Conservation (phyloP, 2,113 vertebrate genomes). For the Pogonocichla stellata region DNA sequence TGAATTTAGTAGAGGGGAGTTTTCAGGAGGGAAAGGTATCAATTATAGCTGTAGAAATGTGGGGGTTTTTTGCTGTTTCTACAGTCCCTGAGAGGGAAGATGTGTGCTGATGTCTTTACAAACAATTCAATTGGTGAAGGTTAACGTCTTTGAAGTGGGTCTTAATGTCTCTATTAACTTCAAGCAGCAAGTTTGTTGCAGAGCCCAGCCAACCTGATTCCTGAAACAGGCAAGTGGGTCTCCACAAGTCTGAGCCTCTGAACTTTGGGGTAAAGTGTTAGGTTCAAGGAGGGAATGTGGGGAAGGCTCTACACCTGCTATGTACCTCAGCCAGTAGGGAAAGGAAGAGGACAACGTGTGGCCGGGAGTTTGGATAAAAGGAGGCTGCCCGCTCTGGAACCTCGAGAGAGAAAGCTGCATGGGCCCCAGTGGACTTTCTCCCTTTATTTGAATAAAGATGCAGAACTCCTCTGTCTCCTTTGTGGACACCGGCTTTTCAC, state of each 20-base stretch:
- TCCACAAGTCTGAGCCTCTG: background rate
- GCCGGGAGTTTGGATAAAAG: background rate
- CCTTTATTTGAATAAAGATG: background rate
- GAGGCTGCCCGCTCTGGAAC: fast-evolving
- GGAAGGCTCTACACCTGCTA: background rate
- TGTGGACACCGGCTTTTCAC: background rate
- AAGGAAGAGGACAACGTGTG: fast-evolving
- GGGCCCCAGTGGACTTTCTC: too few species aligned
- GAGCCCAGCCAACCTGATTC: background rate
- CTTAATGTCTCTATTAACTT: background rate
- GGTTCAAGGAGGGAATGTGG: fast-evolving
- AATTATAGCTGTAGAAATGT: fast-evolving
- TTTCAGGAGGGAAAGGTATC: fast-evolving
- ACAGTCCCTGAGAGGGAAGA: fast-evolving
- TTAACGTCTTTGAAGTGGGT: background rate
- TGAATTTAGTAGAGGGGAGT: fast-evolving
- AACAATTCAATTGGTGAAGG: fast-evolving
- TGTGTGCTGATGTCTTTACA: background rate
- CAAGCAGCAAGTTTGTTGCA: background rate
- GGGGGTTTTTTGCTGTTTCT: fast-evolving
- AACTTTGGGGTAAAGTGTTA: background rate
- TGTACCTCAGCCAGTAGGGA: background rate
- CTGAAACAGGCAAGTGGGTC: background rate
- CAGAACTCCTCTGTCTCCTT: background rate
- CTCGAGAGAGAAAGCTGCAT: fast-evolving